Conservation (phyloP, 2,797 vertebrate species). For the Pipistrellus kuhlii region DNA sequence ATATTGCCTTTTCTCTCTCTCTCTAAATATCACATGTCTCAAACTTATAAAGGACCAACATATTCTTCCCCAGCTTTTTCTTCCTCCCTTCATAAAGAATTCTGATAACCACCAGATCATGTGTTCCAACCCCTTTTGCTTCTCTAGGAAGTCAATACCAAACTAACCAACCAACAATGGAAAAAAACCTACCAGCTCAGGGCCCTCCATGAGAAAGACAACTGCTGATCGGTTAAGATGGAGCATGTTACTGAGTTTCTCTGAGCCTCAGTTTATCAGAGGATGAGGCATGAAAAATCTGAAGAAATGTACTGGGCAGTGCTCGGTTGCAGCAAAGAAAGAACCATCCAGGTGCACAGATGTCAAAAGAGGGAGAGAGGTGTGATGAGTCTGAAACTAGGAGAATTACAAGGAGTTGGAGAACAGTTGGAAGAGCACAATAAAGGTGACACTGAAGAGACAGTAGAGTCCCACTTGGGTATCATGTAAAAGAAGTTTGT, state of each 20-base stretch:
- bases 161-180: not conserved
- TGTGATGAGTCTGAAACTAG: not conserved
- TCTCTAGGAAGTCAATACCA: not conserved
- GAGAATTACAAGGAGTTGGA: not conserved
- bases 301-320: not conserved
- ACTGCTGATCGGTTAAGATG: not conserved
- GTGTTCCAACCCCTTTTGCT: not conserved
- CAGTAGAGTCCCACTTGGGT: not conserved
- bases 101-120: not conserved
- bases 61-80: not conserved
- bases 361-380: not conserved
- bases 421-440: not conserved
- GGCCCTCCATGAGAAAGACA: not conserved
- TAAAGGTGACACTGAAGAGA: not conserved
- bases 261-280: not conserved
- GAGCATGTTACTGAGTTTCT: not conserved
- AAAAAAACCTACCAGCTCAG: not conserved
- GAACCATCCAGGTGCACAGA: not conserved
- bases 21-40: constrained; percentile 19
- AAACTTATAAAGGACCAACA: not conserved
- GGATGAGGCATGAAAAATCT: not conserved
- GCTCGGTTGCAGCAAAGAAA: not conserved
- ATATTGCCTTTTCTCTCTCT: not conserved
- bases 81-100: not conserved
- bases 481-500: not conserved